Base-by-base conservation (phyloP, 30 jellyfish, hydroid and myxozoan species). In the Cassiopea xamachana region DNA sequence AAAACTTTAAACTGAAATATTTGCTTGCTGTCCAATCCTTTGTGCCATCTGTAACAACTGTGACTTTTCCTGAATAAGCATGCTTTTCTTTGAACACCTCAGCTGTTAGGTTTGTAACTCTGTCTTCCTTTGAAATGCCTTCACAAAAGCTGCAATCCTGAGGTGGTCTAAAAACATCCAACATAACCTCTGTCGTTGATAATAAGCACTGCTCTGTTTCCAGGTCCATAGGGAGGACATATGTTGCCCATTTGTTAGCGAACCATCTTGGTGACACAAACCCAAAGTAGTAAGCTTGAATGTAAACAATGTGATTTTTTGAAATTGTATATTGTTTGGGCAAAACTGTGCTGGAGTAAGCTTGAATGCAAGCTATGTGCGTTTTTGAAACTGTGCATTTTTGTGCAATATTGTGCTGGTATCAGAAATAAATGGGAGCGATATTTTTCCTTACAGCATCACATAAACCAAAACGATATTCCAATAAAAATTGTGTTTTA, bases 161-260 rank as follows among this genome's bases (percentile, higher is more conserved):
- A 1, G 98, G 98, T 12, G 98, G 98, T 58, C 98, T 72, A 72
- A 94, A 94, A 67, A 87, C 7, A 59, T 94, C 98, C 78, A 94
- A 64, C 86, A 89, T 75, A 1, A 73, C 46, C 69, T 94, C 98
- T 5, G 92, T 51, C 19, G 87, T 68, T 43, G 97, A 96, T 13
- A 86, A 16, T 27, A 94, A 61, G 78, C 98, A 94, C 0, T 48
- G 72, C 72, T 94, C 98, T 50, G 74, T 67, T 2, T 85, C 91
- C 39, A 94, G 83, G 69, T 94, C 97, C 86, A 82, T 82, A 16
- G 50, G 89, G 49, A 73, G 67, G 43, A 93, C 71, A 48, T 80
- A 59, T 19, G 49, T 46, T 10, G 97, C 94, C 79, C 86, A 84
- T 18, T 69, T 67, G 45, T 83, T 84, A 7, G 93, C 98, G 67